phyloP scores from a whole-genome alignment of 2,113 vertebrate species.

The Jacana jacana region DNA sequence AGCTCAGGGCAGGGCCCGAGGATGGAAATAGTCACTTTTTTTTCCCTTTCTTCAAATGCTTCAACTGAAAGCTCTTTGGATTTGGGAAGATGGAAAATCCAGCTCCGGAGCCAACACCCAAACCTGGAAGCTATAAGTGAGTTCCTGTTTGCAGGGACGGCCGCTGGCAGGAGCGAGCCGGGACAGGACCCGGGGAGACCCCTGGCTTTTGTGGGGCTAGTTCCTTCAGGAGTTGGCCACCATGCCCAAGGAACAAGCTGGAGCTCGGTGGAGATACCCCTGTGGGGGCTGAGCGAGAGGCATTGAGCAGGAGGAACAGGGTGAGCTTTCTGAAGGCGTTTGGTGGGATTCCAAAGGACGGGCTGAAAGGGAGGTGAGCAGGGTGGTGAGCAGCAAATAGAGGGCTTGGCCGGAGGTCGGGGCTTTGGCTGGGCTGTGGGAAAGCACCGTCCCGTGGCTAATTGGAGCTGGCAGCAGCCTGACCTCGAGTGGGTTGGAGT shows the following conservation, averaged over 20 bases:
- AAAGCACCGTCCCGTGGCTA: accelerated
- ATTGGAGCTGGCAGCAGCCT: background rate
- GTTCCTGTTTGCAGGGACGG: background rate
- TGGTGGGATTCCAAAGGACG: background rate
- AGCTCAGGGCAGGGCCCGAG: background rate
- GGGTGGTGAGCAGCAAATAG: no score
- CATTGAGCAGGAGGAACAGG: background rate
- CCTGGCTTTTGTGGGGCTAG: background rate
- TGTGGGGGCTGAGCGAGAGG: background rate
- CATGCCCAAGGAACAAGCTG: accelerated
- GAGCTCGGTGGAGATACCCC: no score
- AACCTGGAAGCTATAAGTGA: background rate
- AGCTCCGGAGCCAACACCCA: background rate
- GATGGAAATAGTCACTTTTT: background rate
- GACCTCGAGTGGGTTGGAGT: accelerated
- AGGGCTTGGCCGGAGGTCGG: background rate
- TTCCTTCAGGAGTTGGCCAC: background rate
- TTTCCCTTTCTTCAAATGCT: background rate
- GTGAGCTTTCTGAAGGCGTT: background rate
- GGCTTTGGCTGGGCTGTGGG: background rate
- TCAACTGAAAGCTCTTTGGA: background rate
- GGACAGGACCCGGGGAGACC: background rate
- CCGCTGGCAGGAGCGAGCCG: accelerated
- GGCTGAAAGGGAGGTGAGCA: no score
- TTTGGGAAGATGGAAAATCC: slow-evolving; percentile 24